Conservation (phyloP, 2,797 vertebrate species). For the Anomalospiza imberbis region DNA sequence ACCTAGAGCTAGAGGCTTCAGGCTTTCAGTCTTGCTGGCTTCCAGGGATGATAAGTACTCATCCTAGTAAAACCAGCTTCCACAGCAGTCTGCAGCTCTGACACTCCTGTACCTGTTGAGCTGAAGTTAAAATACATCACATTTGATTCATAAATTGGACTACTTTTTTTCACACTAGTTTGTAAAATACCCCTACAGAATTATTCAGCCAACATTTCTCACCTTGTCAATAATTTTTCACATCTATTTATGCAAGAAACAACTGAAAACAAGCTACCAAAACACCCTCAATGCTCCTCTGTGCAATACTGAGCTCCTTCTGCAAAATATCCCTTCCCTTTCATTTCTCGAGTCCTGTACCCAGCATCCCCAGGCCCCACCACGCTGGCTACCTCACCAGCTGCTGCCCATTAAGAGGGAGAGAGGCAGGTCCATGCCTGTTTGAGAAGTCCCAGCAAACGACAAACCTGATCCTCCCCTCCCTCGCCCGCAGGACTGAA, state of each 20-base stretch:
- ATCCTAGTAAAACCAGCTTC: neutral
- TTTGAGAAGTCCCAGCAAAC: neutral
- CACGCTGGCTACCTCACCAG: rapidly evolving
- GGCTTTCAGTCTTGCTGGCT: neutral
- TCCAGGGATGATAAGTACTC: neutral
- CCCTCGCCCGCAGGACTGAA: rapidly evolving
- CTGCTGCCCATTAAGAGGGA: neutral
- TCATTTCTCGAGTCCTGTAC: rapidly evolving
- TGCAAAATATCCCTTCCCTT: neutral
- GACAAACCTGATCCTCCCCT: neutral
- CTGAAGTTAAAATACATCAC: neutral
- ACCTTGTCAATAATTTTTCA: neutral
- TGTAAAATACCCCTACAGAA: neutral
- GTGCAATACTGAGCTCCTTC: neutral
- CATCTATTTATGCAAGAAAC: neutral
- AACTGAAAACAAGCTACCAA: neutral
- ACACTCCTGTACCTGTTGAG: neutral
- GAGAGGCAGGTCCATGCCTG: rapidly evolving
- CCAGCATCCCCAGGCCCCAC: rapidly evolving
- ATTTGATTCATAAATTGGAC: neutral
- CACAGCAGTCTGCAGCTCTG: neutral
- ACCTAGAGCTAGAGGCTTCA: neutral
- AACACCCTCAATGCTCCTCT: neutral
- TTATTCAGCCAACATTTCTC: neutral
- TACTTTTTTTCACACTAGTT: neutral